These are phyloP conservation scores for Euproctis similis DNA, from an alignment of 2,888 invertebrate genomes.

Conservation along the genomic window DNA sequence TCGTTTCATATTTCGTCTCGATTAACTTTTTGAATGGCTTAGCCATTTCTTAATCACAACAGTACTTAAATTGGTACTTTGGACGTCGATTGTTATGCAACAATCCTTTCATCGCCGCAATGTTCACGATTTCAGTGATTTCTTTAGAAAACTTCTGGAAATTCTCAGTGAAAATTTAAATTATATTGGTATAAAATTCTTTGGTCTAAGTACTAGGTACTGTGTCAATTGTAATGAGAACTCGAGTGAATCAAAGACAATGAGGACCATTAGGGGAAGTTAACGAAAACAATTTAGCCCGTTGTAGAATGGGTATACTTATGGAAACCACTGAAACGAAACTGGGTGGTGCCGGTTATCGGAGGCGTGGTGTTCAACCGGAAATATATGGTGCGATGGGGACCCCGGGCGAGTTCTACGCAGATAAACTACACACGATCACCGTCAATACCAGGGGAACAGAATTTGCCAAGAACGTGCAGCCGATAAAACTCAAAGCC, in stretches of 20 bases:
- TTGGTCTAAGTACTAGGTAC: too few relatives aligned
- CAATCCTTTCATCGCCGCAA: slow-evolving; percentile 25
- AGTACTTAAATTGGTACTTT: too few relatives aligned
- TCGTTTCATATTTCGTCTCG: slow-evolving; percentile 12
- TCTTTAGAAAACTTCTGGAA: slow-evolving; percentile 18
- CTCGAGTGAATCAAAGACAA: slow-evolving; percentile 35
- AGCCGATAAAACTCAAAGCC: slow-evolving; percentile 55
- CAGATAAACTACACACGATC: slow-evolving; percentile 56
- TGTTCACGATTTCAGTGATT: slow-evolving; percentile 18
- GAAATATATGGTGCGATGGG: slow-evolving; percentile 56
- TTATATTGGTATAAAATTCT: too few relatives aligned
- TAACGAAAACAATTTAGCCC: slow-evolving; percentile 39
- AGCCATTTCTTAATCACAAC: slow-evolving; percentile 22
- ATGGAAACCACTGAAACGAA: slow-evolving; percentile 67
- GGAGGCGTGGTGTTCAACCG: slow-evolving; percentile 40
- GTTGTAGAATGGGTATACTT: slow-evolving; percentile 70
- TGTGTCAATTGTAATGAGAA: too few relatives aligned
- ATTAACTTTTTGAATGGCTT: slow-evolving; percentile 15
- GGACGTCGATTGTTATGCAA: slow-evolving; percentile 22
- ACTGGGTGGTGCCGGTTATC: slow-evolving; percentile 55
- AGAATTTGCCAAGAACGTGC: slow-evolving; percentile 59
- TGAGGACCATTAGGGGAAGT: slow-evolving; percentile 38
- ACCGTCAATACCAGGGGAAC: slow-evolving; percentile 62
- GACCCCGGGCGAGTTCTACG: slow-evolving; percentile 49
- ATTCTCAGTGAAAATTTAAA: slow-evolving; percentile 6